These are phyloP conservation scores for Pongo abelii DNA, from an alignment of 2,113 vertebrate species.

Conservation along the genomic window DNA sequence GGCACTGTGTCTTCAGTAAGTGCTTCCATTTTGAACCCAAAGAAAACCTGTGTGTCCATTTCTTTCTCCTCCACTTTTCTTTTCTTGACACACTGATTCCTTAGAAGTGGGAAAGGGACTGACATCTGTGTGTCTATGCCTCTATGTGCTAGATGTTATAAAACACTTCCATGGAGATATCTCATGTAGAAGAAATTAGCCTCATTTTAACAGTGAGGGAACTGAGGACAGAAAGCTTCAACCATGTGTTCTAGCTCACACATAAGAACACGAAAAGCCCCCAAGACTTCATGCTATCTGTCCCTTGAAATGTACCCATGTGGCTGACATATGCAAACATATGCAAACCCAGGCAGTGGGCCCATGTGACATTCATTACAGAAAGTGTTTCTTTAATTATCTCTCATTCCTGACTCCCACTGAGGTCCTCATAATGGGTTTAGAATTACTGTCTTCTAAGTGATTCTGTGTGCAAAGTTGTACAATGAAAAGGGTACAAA, in stretches of 20 bases:
- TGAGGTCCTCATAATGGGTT: not conserved
- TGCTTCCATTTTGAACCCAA: not conserved
- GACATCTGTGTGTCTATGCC: not conserved
- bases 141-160: not conserved
- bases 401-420: conserved; percentile 2
- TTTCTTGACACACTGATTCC: not conserved
- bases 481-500: not conserved
- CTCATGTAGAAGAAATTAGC: not conserved
- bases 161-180: not conserved
- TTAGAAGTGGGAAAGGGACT: not conserved
- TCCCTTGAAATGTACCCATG: not conserved
- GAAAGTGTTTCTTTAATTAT: conserved; percentile 23
- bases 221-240: not conserved
- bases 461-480: not conserved
- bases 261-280: not conserved
- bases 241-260: not conserved
- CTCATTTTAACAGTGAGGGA: not conserved
- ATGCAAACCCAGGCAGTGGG: not conserved
- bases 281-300: not conserved
- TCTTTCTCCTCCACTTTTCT: not conserved
- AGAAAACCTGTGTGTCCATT: not conserved
- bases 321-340: not conserved
- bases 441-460: not conserved
- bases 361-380: not conserved
- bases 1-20: not conserved